phyloP scores from a whole-genome alignment of 2,113 vertebrate genomes.

The Hyaena hyaena region DNA sequence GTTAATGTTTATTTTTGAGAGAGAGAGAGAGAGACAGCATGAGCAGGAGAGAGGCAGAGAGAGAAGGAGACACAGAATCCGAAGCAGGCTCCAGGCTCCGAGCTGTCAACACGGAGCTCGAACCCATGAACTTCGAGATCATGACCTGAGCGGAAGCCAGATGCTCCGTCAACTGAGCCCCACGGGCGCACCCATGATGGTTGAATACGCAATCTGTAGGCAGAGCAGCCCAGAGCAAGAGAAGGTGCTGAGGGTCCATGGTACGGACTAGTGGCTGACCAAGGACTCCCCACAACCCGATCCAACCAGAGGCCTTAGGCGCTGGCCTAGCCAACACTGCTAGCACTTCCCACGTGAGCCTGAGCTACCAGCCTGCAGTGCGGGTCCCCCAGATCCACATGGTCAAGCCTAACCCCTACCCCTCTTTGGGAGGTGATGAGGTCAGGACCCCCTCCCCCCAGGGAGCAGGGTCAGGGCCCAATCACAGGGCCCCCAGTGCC shows the following conservation, averaged over 20 bases:
- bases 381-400: background rate
- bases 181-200: background rate
- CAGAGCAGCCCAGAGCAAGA: background rate
- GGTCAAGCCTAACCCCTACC: background rate
- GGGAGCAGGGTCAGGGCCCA: background rate
- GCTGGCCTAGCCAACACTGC: too few species aligned
- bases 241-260: background rate
- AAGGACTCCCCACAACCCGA: fast-evolving
- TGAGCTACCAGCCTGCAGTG: background rate
- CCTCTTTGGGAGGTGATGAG: background rate
- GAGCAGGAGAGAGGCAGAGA: too few species aligned
- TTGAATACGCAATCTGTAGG: background rate
- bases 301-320: background rate
- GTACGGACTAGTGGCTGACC: background rate
- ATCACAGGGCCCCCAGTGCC: background rate
- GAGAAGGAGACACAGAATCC: too few species aligned
- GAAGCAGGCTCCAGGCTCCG: too few species aligned
- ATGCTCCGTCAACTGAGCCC: too few species aligned
- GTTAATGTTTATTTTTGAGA: too few species aligned
- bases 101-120: too few species aligned
- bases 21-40: too few species aligned
- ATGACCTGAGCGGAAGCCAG: too few species aligned
- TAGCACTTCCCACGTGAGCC: fast-evolving
- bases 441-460: background rate
- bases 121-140: too few species aligned